These are phyloP conservation scores for Cyphomyrus discorhynchus DNA, from an alignment of 2,113 vertebrate species.

Conservation along the genomic window DNA sequence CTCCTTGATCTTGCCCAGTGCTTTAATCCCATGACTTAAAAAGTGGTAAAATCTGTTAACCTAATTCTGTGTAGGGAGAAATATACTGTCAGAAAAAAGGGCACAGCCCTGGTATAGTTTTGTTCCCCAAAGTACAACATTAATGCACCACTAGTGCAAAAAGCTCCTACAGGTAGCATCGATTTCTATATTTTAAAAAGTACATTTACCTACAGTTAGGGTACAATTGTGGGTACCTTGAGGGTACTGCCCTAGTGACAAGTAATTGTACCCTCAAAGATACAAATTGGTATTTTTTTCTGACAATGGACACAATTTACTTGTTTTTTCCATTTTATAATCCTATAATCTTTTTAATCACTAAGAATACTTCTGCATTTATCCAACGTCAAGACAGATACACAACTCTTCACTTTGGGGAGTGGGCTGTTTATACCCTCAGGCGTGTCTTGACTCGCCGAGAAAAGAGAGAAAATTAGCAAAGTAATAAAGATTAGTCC, in stretches of 20 bases:
- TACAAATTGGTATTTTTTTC: not conserved
- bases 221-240: not conserved
- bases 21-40: not conserved
- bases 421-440: not conserved
- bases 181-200: not conserved
- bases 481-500: not conserved
- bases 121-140: not conserved
- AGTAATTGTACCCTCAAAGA: not conserved
- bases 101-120: not conserved
- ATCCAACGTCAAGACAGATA: not conserved
- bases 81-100: not conserved
- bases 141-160: not conserved
- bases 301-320: not conserved
- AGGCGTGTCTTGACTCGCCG: not conserved
- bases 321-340: not conserved
- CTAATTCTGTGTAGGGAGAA: not conserved
- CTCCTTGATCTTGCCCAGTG: not conserved
- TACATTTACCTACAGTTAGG: not conserved
- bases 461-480: not conserved
- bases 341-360: not conserved
- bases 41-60: not conserved
- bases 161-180: not conserved
- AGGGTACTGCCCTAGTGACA: not conserved
- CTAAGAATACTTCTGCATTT: not conserved
- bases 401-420: not conserved